Evolutionary conservation across 2,797 vertebrate genomes (phyloP).

Genomic region (Lacerta agilis): DNA sequence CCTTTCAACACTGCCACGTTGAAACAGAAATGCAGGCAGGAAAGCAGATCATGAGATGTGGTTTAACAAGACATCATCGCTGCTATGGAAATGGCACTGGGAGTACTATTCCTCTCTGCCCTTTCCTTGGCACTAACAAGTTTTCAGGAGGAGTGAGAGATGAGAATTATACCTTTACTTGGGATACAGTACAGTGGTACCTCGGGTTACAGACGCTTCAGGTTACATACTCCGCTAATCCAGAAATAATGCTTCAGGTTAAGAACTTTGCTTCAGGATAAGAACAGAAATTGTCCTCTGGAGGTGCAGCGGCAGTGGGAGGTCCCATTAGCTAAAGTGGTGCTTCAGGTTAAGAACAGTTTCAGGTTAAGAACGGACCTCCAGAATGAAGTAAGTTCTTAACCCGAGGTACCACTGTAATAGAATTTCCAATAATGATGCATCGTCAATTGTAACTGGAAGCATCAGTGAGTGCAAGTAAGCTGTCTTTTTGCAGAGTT

Average conservation of each 20-base stretch:
- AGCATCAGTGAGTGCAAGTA: too few relatives aligned
- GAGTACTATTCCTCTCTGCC: background rate
- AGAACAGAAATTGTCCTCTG: too few relatives aligned
- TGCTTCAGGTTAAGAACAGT: too few relatives aligned
- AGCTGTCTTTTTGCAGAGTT: too few relatives aligned
- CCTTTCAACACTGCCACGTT: background rate
- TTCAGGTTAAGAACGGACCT: too few relatives aligned
- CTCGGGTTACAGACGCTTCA: too few relatives aligned
- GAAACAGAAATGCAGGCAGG: background rate
- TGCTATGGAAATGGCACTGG: background rate
- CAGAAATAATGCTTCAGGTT: too few relatives aligned
- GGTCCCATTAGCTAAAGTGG: too few relatives aligned
- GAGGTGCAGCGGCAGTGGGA: too few relatives aligned
- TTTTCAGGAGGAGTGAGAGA: background rate
- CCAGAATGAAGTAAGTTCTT: too few relatives aligned
- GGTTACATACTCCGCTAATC: too few relatives aligned
- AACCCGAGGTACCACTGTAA: background rate
- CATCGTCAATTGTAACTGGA: background rate
- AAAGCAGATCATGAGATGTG: background rate
- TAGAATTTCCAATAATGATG: background rate
- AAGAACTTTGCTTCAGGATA: too few relatives aligned
- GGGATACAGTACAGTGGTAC: background rate
- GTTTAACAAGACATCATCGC: background rate
- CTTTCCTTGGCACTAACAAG: background rate
- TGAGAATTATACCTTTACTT: constrained; percentile 8